Percentiles rank a stretch among this genome's conserved stretches.
Evolutionary conservation across 2,888 invertebrate species (phyloP).

Genomic region (Nomada hirtipes): DNA sequence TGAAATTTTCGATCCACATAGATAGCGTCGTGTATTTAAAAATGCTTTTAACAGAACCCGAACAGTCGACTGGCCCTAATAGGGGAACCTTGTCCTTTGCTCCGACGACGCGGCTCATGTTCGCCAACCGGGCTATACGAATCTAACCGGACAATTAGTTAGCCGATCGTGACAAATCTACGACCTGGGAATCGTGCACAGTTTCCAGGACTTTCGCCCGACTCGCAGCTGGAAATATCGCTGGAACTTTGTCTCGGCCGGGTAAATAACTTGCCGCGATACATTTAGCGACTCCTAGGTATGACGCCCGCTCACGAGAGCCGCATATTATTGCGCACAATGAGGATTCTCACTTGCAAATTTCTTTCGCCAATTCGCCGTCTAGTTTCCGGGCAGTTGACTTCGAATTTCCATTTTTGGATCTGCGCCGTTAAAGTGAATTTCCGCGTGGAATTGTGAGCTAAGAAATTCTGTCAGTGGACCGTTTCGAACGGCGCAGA

Average conservation of each 20-base stretch:
- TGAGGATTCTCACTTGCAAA: slow-evolving; percentile 46
- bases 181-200: slow-evolving; percentile 23
- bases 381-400: neutral
- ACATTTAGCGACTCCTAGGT: slow-evolving; percentile 20
- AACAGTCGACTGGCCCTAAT: slow-evolving; percentile 70
- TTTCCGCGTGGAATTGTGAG: slow-evolving; percentile 5
- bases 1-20: slow-evolving; percentile 76
- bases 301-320: slow-evolving; percentile 1
- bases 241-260: neutral
- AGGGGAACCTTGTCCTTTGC: slow-evolving; percentile 72
- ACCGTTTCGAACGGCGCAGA: neutral
- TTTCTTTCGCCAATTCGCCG: slow-evolving; percentile 39
- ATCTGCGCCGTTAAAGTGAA: neutral
- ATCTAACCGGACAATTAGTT: slow-evolving; percentile 59
- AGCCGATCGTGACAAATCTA: slow-evolving; percentile 58
- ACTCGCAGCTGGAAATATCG: neutral
- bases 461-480: neutral
- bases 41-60: slow-evolving; percentile 80
- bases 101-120: slow-evolving; percentile 8
- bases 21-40: slow-evolving; percentile 80
- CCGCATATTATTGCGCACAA: slow-evolving; percentile 8
- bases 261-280: slow-evolving; percentile 21
- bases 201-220: slow-evolving; percentile 10
- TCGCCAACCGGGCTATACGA: slow-evolving; percentile 31
- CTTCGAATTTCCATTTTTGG: slow-evolving; percentile 19